Evolutionary conservation across 2,113 vertebrate genomes (phyloP).

Genomic region (Lycaon pictus): DNA sequence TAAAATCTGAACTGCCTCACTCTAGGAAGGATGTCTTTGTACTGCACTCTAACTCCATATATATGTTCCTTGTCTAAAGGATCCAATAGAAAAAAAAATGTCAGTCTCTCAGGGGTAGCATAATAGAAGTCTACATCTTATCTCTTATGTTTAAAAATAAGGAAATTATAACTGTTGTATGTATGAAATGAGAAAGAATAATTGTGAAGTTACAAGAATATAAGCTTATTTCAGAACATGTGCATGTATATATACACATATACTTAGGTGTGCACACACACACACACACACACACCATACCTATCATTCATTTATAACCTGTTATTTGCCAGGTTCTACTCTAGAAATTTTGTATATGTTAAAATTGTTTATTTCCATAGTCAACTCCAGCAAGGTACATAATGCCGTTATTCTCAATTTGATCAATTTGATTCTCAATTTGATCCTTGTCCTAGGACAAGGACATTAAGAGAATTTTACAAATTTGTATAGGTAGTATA

Average conservation of each 20-base stretch:
- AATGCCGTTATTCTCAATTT: neutral
- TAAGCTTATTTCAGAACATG: neutral
- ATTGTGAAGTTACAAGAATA: neutral
- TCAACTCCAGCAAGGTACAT: neutral
- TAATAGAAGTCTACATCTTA: neutral
- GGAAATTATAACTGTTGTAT: neutral
- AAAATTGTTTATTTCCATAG: neutral
- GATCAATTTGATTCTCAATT: neutral
- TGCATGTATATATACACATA: neutral
- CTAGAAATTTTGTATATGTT: neutral
- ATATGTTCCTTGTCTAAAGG: neutral
- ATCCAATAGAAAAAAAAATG: neutral
- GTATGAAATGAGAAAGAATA: neutral
- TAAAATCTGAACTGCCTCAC: constrained; percentile 46
- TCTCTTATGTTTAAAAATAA: neutral
- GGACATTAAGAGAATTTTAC: neutral
- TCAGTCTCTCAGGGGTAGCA: neutral
- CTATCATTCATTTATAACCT: neutral
- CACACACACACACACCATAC: too few species aligned
- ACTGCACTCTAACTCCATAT: neutral
- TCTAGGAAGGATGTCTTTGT: neutral
- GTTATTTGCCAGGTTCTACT: neutral
- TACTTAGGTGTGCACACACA: neutral
- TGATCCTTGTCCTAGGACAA: neutral
- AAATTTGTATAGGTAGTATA: neutral